Base-by-base conservation (phyloP, 1,140 invertebrate species). In the Berghia stephanieae region DNA sequence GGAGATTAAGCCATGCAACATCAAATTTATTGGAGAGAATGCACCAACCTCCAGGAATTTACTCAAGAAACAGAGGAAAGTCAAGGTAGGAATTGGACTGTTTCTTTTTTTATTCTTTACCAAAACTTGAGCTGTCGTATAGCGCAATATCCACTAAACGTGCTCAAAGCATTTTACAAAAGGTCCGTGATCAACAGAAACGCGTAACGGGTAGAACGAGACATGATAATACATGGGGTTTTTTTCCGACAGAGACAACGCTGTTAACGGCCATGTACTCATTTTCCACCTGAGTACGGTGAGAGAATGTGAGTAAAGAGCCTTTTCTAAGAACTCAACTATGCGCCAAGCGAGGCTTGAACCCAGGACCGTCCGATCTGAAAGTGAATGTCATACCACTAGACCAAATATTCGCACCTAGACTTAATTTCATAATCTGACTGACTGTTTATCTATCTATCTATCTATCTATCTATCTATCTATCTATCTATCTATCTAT, bases 1-100 rank as follows among this genome's bases (percentile, higher is more conserved):
- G 43, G 79, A 82, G 44, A 86, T 87, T 71, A 78, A 82, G 55
- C 84, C 86, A 6, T 87, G 86, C 80, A 82, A 78, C 34, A 82
- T 83, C 52, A 71, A 77, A 63, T 84, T 86, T 73, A 66, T 83
- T 46, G 86, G 86, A 66, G 84, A 81, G 34, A 83, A 81, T 55
- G 81, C 86, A 4, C 79, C 72, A 16, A 57, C 83, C 3, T 70
- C 78, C 10, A 78, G 83, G 27, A 82, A 75, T 34, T 78, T 84
- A n/a, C 69, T 85, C n/a, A 80, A 80, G 49, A 87, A 85, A 68
- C 82, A 75, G 5, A 76, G 80, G 46, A 82, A 69, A 70, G 36
- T 52, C 10, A 83, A 83, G 83, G 83, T 85, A 79, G 75, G 78
- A 42, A 10, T 63, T 21, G 42, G 3, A 6, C 31, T 3, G 40